phyloP scores from a whole-genome alignment of 2,888 invertebrate genomes.

The Pyrocoelia pectoralis region DNA sequence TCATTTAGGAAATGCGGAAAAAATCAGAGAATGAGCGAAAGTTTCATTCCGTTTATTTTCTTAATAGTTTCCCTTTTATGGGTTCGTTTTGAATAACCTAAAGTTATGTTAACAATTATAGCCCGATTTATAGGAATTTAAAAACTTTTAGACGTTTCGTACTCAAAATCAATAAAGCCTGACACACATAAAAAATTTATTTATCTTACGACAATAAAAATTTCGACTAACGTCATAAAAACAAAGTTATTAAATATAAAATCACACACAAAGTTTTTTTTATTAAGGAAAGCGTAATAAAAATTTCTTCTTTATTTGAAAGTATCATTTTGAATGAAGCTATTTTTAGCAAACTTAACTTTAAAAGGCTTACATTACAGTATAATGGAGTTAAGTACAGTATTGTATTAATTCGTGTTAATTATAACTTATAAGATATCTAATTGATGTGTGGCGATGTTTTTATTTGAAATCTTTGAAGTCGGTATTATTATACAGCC shows the following conservation, averaged over 20 bases:
- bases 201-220: background rate
- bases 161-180: background rate
- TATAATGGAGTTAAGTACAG: background rate
- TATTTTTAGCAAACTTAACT: too few species aligned
- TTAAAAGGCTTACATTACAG: too few species aligned
- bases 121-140: background rate
- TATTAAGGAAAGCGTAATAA: background rate
- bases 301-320: background rate
- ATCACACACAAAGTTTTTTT: background rate
- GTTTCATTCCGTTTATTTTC: too few species aligned
- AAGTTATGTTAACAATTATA: conserved; percentile 1
- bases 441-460: too few species aligned
- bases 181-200: conserved; percentile 1
- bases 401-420: background rate
- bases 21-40: too few species aligned
- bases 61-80: too few species aligned
- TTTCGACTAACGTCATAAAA: background rate
- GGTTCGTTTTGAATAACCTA: background rate
- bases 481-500: too few species aligned
- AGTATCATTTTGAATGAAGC: too few species aligned
- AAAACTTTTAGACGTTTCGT: background rate
- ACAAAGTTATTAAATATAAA: conserved; percentile 1
- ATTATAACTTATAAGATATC: too few species aligned
- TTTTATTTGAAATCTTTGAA: too few species aligned
- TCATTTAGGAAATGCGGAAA: too few species aligned